phyloP scores from a whole-genome alignment of 2,888 invertebrate genomes.

The Mimumesa dahlbomi region DNA sequence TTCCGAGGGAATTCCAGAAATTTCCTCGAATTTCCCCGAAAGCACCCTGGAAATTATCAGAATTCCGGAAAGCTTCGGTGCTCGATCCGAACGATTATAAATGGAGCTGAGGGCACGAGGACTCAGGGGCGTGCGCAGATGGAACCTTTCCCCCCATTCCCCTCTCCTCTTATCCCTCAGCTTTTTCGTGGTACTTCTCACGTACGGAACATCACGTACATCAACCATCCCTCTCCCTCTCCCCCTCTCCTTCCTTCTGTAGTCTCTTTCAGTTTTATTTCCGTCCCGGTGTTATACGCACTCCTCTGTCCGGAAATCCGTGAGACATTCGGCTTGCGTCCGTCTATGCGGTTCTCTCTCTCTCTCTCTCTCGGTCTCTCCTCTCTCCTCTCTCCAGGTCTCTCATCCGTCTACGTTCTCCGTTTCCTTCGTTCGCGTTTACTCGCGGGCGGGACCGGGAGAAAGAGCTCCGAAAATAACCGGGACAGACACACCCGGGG shows the following conservation, averaged over 20 bases:
- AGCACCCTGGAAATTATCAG: too few species aligned
- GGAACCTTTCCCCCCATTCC: too few species aligned
- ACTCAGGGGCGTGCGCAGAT: background rate
- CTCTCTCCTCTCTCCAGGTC: too few species aligned
- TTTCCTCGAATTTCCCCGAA: too few species aligned
- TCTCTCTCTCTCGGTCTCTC: slow-evolving; percentile 10
- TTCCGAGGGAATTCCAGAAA: too few species aligned
- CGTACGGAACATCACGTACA: slow-evolving; percentile 48
- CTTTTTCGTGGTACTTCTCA: slow-evolving; percentile 43
- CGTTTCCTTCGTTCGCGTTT: slow-evolving; percentile 22
- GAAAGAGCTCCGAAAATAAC: slow-evolving; percentile 49
- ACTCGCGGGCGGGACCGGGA: background rate
- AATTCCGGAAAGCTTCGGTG: too few species aligned
- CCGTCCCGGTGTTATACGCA: slow-evolving; percentile 46
- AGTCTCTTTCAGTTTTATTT: slow-evolving; percentile 50
- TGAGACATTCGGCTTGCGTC: slow-evolving; percentile 53
- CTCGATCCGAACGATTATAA: slow-evolving; percentile 28
- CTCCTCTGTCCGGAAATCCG: slow-evolving; percentile 55
- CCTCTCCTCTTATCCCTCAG: too few species aligned
- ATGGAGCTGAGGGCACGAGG: background rate
- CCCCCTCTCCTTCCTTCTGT: too few species aligned
- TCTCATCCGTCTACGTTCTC: slow-evolving; percentile 31
- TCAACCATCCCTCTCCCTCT: too few species aligned
- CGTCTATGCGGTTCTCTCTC: slow-evolving; percentile 16
- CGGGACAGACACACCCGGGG: slow-evolving; percentile 44